These are phyloP conservation scores for Nyctibius bracteatus DNA, from an alignment of 2,113 vertebrate genomes.

Conservation along the genomic window DNA sequence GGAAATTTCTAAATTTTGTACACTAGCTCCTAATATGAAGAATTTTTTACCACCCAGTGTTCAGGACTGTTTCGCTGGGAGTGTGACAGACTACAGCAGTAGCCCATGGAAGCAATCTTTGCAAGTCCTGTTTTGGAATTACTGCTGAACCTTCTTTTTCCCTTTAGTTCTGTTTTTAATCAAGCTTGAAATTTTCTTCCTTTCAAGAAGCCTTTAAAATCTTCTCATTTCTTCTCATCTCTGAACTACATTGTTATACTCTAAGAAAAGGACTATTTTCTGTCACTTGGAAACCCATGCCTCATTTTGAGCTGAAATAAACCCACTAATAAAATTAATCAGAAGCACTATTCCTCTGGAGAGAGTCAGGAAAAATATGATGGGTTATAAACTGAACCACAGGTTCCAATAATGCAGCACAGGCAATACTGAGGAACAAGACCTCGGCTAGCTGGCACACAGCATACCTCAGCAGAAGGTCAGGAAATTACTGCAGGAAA, in stretches of 20 bases:
- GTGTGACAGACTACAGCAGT: neutral
- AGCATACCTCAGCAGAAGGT: neutral
- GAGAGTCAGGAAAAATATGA: conserved; percentile 25
- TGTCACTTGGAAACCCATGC: conserved; percentile 57
- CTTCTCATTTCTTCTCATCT: conserved; percentile 40
- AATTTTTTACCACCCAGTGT: neutral
- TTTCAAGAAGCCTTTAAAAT: conserved; percentile 46
- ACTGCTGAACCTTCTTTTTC: neutral
- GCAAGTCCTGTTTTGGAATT: neutral
- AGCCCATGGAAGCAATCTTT: neutral
- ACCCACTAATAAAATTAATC: conserved; percentile 65
- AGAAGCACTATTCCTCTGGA: conserved; percentile 23
- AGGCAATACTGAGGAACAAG: neutral
- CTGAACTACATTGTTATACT: conserved; percentile 38
- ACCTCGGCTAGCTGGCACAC: neutral
- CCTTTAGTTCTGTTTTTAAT: conserved; percentile 43
- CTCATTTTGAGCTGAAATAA: conserved; percentile 63
- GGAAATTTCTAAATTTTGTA: neutral
- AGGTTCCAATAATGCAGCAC: neutral
- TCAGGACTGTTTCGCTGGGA: neutral
- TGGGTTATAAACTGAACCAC: conserved; percentile 35
- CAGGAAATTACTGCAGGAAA: neutral
- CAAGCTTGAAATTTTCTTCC: conserved; percentile 40
- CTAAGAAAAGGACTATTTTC: conserved; percentile 51
- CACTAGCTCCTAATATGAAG: neutral